Evolutionary conservation across 1,140 invertebrate genomes (phyloP).

Genomic region (Bradynema listronoti): DNA sequence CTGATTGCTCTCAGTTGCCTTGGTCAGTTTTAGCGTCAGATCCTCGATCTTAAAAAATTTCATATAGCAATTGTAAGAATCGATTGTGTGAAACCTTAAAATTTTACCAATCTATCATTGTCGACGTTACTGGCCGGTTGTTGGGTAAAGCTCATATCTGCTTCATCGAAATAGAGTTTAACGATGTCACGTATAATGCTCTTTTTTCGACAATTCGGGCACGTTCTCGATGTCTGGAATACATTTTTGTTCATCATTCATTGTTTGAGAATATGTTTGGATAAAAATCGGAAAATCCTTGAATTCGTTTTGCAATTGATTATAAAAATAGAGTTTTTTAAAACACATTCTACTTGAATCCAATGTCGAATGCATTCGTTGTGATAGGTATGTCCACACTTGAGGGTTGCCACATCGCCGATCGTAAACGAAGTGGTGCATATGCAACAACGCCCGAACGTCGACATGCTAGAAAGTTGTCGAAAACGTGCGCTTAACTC

Average conservation of each 20-base stretch:
- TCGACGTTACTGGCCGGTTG: background rate
- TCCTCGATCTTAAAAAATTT: background rate
- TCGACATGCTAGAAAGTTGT: too few relatives aligned
- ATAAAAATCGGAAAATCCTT: too few relatives aligned
- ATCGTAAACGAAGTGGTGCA: conserved; percentile 12
- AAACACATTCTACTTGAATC: conserved; percentile 5
- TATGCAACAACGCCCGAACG: conserved; percentile 11
- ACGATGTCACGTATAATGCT: conserved; percentile 13
- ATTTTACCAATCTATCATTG: background rate
- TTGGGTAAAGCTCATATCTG: conserved; percentile 13
- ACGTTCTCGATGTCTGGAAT: conserved; percentile 18
- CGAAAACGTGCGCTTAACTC: too few relatives aligned
- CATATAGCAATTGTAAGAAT: background rate
- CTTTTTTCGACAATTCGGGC: conserved; percentile 16
- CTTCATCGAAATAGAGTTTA: conserved; percentile 18
- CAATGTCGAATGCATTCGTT: conserved; percentile 15
- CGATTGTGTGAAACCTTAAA: background rate
- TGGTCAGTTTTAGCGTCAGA: background rate
- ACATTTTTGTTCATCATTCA: too few relatives aligned
- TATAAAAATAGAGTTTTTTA: conserved; percentile 1
- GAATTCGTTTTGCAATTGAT: too few relatives aligned
- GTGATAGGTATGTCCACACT: conserved; percentile 19
- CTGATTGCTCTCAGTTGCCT: background rate
- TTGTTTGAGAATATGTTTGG: too few relatives aligned
- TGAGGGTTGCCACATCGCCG: conserved; percentile 8